phyloP scores from a whole-genome alignment of 2,888 invertebrate species.

The Drosophila demipolita region DNA sequence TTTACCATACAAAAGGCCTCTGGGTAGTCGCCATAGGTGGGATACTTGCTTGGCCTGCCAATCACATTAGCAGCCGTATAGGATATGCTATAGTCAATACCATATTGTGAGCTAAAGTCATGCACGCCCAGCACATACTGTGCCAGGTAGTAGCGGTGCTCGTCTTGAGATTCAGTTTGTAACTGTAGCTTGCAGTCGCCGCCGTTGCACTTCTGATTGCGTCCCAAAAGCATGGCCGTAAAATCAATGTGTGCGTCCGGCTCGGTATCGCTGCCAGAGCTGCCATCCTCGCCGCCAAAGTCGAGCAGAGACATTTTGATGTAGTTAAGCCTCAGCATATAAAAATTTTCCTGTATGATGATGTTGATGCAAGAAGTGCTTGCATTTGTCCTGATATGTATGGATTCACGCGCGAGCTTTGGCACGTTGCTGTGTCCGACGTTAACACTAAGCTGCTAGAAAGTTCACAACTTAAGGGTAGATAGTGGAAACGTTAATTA shows the following conservation, averaged over 20 bases:
- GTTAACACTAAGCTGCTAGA: slow-evolving; percentile 23
- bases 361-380: slow-evolving; percentile 17
- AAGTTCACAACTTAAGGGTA: slow-evolving; percentile 9
- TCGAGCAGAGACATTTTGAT: slow-evolving; percentile 61
- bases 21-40: slow-evolving; percentile 95
- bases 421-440: slow-evolving; percentile 31
- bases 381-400: slow-evolving; percentile 5
- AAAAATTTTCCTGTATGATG: slow-evolving; percentile 34
- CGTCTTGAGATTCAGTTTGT: slow-evolving; percentile 25
- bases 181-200: slow-evolving; percentile 43
- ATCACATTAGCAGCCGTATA: slow-evolving; percentile 95
- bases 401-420: background rate
- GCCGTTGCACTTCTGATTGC: slow-evolving; percentile 33
- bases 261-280: slow-evolving; percentile 52
- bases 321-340: slow-evolving; percentile 46
- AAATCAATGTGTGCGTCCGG: slow-evolving; percentile 74
- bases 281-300: slow-evolving; percentile 44
- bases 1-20: slow-evolving; percentile 95
- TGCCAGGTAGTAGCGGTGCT: slow-evolving; percentile 85
- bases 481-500: slow-evolving; percentile 48
- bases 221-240: slow-evolving; percentile 55
- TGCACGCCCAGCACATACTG: slow-evolving; percentile 92
- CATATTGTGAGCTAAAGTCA: slow-evolving; percentile 96
- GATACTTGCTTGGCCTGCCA: slow-evolving; percentile 93
- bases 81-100: slow-evolving; percentile 93